A percentile compares a stretch with the other conserved stretches of the same genome.
phyloP scores from a whole-genome alignment of 2,888 invertebrate genomes.

The Chironomus riparius region DNA sequence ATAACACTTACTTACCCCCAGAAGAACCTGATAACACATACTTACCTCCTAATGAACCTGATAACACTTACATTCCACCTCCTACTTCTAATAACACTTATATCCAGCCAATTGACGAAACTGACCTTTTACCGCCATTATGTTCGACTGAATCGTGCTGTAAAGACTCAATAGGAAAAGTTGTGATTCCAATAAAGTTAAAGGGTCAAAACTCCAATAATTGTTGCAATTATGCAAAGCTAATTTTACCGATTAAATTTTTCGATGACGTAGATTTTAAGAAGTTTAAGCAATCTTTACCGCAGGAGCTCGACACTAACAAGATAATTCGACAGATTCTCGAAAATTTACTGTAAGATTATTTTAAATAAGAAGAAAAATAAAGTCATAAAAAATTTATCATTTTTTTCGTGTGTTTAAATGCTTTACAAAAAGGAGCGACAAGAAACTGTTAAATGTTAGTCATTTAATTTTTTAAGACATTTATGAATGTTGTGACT shows the following conservation, averaged over 20 bases:
- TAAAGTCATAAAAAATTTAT: too few relatives aligned
- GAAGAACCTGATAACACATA: neutral
- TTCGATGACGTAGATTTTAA: neutral
- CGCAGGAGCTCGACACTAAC: neutral
- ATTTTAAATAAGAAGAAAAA: neutral
- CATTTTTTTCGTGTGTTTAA: too few relatives aligned
- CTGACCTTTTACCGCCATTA: neutral
- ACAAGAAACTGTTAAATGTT: too few relatives aligned
- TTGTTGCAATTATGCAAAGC: neutral
- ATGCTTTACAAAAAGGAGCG: too few relatives aligned
- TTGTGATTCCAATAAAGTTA: neutral
- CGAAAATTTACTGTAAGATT: conserved; percentile 1
- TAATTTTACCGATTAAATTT: neutral
- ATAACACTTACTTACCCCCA: neutral
- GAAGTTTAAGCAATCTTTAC: neutral
- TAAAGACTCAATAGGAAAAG: neutral
- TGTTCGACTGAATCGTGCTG: neutral
- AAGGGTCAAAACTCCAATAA: neutral
- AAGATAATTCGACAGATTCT: conserved; percentile 7
- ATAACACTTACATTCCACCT: neutral
- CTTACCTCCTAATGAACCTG: neutral
- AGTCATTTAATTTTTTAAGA: too few relatives aligned
- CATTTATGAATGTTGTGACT: too few relatives aligned
- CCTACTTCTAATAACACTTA: neutral
- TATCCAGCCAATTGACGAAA: neutral